Evolutionary conservation across 2,888 invertebrate species (phyloP).

Genomic region (Dynastes grantii): DNA sequence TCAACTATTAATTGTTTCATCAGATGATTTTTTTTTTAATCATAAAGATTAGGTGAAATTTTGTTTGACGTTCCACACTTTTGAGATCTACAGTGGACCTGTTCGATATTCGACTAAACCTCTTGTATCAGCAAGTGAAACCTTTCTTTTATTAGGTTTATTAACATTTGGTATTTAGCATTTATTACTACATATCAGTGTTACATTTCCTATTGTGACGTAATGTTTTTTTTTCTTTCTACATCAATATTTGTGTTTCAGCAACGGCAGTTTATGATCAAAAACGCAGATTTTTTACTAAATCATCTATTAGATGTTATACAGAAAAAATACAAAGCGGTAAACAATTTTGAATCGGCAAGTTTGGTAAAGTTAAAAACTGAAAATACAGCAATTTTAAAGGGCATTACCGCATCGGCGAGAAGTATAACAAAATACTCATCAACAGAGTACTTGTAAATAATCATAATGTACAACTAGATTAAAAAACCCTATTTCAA

Average conservation of each 20-base stretch:
- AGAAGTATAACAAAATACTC: slow-evolving; percentile 80
- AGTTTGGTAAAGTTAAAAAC: slow-evolving; percentile 72
- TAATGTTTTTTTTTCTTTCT: too few species aligned
- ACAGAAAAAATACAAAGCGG: slow-evolving; percentile 76
- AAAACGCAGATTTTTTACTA: slow-evolving; percentile 82
- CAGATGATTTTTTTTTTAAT: too few species aligned
- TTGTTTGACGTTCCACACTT: too few species aligned
- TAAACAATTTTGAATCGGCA: slow-evolving; percentile 75
- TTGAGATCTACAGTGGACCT: too few species aligned
- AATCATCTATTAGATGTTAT: slow-evolving; percentile 78
- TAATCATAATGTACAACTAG: not conserved
- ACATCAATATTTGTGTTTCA: slow-evolving; percentile 58
- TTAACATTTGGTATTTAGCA: too few species aligned
- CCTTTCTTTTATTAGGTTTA: too few species aligned
- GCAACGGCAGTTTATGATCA: slow-evolving; percentile 73
- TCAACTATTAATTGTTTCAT: too few species aligned
- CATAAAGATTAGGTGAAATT: too few species aligned
- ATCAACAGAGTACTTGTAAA: slow-evolving; percentile 63
- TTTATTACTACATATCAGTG: too few species aligned
- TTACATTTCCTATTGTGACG: too few species aligned
- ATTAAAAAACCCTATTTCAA: not conserved
- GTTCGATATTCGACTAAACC: too few species aligned
- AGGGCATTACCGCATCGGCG: slow-evolving; percentile 74
- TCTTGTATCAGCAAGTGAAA: too few species aligned
- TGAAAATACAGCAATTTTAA: slow-evolving; percentile 73